Conservation (phyloP, 2,113 vertebrate species). For the Rhabdornis inornatus region DNA sequence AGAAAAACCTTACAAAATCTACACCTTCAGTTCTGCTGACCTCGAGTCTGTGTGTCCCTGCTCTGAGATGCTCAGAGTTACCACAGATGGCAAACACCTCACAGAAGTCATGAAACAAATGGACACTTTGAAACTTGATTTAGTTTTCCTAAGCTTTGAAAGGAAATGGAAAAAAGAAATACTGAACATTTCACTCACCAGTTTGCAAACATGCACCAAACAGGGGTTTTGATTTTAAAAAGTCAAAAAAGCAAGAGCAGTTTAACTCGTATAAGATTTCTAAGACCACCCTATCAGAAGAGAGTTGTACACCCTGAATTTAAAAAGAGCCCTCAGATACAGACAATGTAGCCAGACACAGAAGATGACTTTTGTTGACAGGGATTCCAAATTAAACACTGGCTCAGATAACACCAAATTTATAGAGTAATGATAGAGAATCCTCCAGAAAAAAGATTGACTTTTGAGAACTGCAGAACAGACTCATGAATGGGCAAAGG, state of each 20-base stretch:
- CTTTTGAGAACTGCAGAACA: not conserved
- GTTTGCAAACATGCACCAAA: not conserved
- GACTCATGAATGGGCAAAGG: accelerated
- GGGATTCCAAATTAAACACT: not conserved
- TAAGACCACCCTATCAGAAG: not conserved
- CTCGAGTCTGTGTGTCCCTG: not conserved
- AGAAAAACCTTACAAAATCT: not conserved
- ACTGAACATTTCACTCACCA: not conserved
- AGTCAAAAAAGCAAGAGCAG: not conserved
- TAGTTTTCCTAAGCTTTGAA: not conserved
- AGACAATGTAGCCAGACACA: not conserved
- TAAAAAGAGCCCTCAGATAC: not conserved
- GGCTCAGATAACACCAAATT: not conserved
- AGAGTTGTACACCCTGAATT: not conserved
- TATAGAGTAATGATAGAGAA: accelerated
- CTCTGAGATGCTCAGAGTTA: not conserved
- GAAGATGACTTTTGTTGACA: not conserved
- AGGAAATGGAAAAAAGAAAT: not conserved
- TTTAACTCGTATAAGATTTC: not conserved
- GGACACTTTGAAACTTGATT: not conserved
- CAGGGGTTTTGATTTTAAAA: not conserved
- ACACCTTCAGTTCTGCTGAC: not conserved
- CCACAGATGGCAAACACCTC: not conserved
- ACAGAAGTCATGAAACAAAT: not conserved
- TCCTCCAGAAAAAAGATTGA: not conserved